phyloP scores from a whole-genome alignment of 1,140 invertebrate genomes.

The Saxidomus purpurata region DNA sequence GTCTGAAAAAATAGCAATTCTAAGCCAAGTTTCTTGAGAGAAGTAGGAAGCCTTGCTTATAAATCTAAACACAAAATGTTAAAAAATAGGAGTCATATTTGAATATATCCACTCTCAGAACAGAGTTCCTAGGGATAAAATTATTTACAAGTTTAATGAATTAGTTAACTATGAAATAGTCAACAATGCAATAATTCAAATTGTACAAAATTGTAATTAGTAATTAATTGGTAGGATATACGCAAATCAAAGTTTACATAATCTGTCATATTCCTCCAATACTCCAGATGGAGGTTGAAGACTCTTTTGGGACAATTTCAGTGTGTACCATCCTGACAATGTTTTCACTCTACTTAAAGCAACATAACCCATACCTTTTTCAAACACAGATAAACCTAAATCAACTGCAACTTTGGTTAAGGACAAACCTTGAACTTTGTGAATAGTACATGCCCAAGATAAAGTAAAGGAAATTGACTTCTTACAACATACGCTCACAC shows the following conservation, averaged over 20 bases:
- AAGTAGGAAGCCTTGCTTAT: too few species aligned
- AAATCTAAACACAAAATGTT: too few species aligned
- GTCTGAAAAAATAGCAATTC: too few species aligned
- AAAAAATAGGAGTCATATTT: too few species aligned
- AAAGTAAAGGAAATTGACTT: constrained; percentile 68
- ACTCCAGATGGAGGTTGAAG: constrained; percentile 20
- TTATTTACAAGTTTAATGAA: too few species aligned
- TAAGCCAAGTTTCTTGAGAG: too few species aligned
- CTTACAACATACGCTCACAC: constrained; percentile 41
- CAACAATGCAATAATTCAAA: too few species aligned
- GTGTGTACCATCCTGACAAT: constrained; percentile 45
- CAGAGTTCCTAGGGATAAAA: too few species aligned
- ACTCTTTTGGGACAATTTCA: constrained; percentile 20
- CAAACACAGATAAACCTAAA: constrained; percentile 63
- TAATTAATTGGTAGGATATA: too few species aligned
- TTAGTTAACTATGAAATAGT: too few species aligned
- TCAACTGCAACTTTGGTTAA: constrained; percentile 57
- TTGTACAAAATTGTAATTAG: too few species aligned
- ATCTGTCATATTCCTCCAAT: background rate
- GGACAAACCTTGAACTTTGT: constrained; percentile 71
- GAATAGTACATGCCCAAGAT: constrained; percentile 68
- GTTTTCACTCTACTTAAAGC: constrained; percentile 65
- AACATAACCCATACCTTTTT: constrained; percentile 70
- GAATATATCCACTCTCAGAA: too few species aligned
- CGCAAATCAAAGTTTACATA: constrained; percentile 1